Percentiles rank a stretch among this genome's conserved stretches.
Evolutionary conservation across 2,113 vertebrate species (phyloP).

Genomic region (Cinclus cinclus): DNA sequence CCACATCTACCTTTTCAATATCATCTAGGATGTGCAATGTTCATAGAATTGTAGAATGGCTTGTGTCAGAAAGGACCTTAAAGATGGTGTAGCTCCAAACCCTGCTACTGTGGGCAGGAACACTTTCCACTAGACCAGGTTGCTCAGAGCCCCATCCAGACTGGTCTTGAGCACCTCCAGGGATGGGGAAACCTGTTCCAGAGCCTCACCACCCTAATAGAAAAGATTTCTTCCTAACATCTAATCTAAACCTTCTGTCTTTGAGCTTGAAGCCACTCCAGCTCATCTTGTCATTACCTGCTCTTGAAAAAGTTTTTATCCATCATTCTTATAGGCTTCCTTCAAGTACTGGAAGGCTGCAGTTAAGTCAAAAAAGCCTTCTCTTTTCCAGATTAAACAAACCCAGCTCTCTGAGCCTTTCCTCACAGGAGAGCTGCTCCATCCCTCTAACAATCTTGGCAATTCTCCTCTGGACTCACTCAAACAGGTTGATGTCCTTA

Average conservation of each 20-base stretch:
- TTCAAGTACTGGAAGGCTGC: neutral
- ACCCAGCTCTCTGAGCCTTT: neutral
- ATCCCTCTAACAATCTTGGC: neutral
- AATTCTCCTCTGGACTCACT: neutral
- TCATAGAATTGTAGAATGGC: neutral
- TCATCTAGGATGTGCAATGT: neutral
- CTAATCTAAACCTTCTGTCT: neutral
- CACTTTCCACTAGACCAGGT: neutral
- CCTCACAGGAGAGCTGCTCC: neutral
- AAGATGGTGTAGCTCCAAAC: neutral
- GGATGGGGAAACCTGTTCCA: neutral
- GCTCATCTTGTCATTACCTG: neutral
- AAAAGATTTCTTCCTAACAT: neutral
- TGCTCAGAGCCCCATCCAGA: neutral
- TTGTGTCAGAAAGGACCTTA: neutral
- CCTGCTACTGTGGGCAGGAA: neutral
- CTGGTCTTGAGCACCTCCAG: neutral
- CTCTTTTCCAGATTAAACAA: neutral
- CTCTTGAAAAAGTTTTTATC: neutral
- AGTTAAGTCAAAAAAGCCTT: neutral
- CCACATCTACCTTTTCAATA: neutral
- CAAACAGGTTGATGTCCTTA: neutral
- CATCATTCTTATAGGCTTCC: neutral
- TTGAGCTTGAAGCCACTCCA: neutral
- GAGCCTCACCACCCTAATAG: neutral